A percentile compares a stretch with the other conserved stretches of the same genome.
Evolutionary conservation across 2,113 vertebrate genomes (phyloP).

Genomic region (Myxocyprinus asiaticus): DNA sequence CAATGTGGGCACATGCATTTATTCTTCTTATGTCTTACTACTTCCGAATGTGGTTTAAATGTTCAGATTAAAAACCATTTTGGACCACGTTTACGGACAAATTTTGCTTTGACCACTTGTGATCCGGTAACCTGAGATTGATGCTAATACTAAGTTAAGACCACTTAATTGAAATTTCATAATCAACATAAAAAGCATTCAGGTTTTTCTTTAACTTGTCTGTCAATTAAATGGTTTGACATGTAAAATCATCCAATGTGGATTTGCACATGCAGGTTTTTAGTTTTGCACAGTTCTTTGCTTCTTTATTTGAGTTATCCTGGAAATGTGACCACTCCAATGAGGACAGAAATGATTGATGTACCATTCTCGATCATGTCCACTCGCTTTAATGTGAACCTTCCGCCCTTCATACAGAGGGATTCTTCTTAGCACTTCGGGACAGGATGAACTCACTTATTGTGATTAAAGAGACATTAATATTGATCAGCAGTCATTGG

Average conservation of each 20-base stretch:
- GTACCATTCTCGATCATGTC: not conserved
- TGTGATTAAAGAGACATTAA: conserved; percentile 47
- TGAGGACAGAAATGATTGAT: not conserved
- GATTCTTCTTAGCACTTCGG: not conserved
- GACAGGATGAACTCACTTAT: conserved; percentile 7
- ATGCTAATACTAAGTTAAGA: not conserved
- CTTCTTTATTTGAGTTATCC: not conserved
- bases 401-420: conserved; percentile 32
- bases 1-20: no score
- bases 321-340: not conserved
- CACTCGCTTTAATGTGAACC: not conserved
- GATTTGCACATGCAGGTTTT: not conserved
- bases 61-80: no score
- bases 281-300: not conserved
- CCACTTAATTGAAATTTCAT: not conserved
- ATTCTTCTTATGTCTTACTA: no score
- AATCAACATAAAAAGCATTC: not conserved
- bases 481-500: conserved; percentile 40
- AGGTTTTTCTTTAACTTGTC: not conserved
- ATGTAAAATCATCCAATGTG: not conserved
- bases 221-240: not conserved
- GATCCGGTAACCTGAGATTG: not conserved
- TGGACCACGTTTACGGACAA: no score
- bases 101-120: no score
- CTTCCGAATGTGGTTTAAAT: no score